Evolutionary conservation across 2,888 invertebrate genomes (phyloP).

Genomic region (Chymomyza procnemis): DNA sequence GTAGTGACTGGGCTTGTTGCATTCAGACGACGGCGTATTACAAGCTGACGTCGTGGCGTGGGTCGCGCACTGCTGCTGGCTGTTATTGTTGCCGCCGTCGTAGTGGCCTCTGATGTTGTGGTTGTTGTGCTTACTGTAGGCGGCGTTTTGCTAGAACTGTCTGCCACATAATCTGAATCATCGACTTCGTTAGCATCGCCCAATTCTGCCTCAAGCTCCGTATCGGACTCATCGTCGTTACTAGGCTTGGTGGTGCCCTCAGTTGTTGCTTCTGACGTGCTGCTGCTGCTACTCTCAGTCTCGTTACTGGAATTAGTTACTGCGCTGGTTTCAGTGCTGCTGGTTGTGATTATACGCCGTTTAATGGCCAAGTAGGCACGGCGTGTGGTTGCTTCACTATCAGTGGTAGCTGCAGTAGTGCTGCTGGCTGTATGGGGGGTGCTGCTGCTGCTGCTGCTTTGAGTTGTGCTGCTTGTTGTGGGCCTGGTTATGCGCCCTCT

Average conservation of each 20-base stretch:
- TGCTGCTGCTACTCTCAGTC: neutral
- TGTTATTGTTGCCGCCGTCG: constrained; percentile 1
- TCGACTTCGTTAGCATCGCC: constrained; percentile 31
- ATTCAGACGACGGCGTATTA: constrained; percentile 42
- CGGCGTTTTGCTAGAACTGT: neutral
- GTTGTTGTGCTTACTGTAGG: neutral
- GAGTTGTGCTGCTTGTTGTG: constrained; percentile 3
- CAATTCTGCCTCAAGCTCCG: constrained; percentile 35
- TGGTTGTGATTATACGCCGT: constrained; percentile 12
- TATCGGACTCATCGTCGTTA: neutral
- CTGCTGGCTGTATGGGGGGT: neutral
- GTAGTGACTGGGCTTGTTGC: constrained; percentile 16
- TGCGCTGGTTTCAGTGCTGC: neutral
- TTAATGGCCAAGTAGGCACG: constrained; percentile 24
- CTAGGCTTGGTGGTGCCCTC: neutral
- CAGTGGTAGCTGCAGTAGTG: neutral
- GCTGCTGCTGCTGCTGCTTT: neutral
- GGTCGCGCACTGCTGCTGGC: neutral
- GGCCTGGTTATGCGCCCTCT: constrained; percentile 9
- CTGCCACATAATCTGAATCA: neutral
- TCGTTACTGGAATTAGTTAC: neutral
- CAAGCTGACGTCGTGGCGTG: constrained; percentile 30
- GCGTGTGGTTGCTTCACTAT: neutral
- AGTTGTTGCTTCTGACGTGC: neutral
- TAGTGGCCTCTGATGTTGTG: neutral